These are phyloP conservation scores for Cossypha dichroa DNA, from an alignment of 2,797 vertebrate species.

Conservation along the genomic window DNA sequence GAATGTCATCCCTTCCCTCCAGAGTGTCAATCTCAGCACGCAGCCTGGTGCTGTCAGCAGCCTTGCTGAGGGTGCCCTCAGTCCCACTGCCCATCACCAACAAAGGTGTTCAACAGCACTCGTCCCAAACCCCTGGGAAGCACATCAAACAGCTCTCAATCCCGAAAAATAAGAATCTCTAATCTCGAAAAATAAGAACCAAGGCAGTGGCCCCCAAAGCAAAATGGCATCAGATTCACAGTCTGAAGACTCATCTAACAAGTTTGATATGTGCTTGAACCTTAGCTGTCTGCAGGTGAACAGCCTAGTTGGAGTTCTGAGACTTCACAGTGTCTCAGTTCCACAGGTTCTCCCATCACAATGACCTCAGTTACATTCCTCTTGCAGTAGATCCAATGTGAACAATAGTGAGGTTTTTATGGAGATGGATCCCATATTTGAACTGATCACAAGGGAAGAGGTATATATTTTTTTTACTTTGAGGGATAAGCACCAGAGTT, in stretches of 20 bases:
- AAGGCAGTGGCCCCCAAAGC: neutral
- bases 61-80: neutral
- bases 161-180: neutral
- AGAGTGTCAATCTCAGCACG: neutral
- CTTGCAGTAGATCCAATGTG: neutral
- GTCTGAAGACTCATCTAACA: neutral
- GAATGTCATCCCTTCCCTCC: neutral
- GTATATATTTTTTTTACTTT: neutral
- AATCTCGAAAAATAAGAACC: neutral
- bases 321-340: neutral
- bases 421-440: neutral
- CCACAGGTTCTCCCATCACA: rapidly evolving
- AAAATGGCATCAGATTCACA: neutral
- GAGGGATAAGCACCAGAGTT: neutral
- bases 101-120: neutral
- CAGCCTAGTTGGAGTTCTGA: neutral
- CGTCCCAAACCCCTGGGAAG: neutral
- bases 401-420: neutral
- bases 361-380: neutral
- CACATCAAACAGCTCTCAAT: neutral
- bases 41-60: neutral
- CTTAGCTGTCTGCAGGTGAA: neutral
- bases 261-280: neutral
- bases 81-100: neutral
- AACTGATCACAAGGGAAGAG: neutral